phyloP scores from a whole-genome alignment of 1,140 invertebrate species.

The Heterodera schachtii region DNA sequence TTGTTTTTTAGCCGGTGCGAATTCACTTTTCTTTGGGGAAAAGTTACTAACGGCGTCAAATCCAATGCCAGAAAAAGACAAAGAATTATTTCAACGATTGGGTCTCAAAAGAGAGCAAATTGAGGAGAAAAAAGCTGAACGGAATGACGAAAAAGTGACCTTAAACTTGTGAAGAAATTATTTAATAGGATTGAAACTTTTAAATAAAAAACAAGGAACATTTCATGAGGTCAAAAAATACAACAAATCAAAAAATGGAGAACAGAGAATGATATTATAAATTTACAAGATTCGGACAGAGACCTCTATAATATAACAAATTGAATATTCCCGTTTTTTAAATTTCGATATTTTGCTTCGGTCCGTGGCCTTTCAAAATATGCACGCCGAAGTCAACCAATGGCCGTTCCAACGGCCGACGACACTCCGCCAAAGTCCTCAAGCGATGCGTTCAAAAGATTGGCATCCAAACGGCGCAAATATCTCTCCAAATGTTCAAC shows the following conservation, averaged over 20 bases:
- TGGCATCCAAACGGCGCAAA: conserved; percentile 33
- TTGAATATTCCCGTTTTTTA: not conserved
- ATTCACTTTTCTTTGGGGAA: conserved; percentile 30
- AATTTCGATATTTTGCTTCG: not conserved
- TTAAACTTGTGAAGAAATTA: too few species aligned
- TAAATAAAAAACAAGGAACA: too few species aligned
- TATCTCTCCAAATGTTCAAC: conserved; percentile 35
- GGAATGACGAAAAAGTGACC: not conserved
- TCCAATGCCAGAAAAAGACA: conserved; percentile 19
- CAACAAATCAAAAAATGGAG: too few species aligned
- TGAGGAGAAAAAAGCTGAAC: conserved; percentile 19
- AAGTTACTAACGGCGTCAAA: conserved; percentile 23
- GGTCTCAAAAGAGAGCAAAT: conserved; percentile 11
- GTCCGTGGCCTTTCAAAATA: too few species aligned
- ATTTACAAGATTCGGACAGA: too few species aligned
- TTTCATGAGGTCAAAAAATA: too few species aligned
- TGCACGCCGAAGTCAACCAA: not conserved
- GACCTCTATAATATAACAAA: too few species aligned
- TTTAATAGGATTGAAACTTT: too few species aligned
- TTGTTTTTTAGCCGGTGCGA: conserved; percentile 24
- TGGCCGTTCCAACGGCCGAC: not conserved
- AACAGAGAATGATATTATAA: too few species aligned
- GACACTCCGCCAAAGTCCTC: conserved; percentile 4
- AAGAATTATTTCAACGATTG: conserved; percentile 15
- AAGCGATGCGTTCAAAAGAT: conserved; percentile 37